Conservation (phyloP, 2,113 vertebrate species). For the Pteronura brasiliensis region DNA sequence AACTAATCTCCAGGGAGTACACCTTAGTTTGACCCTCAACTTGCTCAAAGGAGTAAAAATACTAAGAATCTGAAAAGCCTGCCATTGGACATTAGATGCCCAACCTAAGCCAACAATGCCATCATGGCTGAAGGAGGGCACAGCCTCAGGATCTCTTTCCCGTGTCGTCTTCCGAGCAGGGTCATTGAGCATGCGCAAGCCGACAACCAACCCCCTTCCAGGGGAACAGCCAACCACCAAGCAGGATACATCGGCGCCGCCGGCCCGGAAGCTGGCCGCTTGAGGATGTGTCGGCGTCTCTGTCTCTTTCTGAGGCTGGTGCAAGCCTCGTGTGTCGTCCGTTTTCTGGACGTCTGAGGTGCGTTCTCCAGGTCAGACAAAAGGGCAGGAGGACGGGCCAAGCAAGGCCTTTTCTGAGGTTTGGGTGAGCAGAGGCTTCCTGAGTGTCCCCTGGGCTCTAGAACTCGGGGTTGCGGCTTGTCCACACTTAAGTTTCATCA, state of each 20-base stretch:
- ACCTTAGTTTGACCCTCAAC: background rate
- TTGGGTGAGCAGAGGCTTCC: background rate
- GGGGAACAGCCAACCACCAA: background rate
- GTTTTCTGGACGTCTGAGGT: too few species aligned
- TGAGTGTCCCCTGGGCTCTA: background rate
- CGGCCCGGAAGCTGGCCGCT: rapidly evolving
- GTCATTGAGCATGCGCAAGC: background rate
- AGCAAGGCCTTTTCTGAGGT: background rate
- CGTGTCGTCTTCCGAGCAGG: background rate
- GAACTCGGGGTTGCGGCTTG: background rate
- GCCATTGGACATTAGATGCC: background rate
- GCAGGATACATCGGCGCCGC: background rate
- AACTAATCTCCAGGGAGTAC: background rate
- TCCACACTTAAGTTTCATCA: background rate
- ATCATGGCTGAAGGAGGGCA: too few species aligned
- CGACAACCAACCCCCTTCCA: background rate
- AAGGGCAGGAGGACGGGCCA: background rate
- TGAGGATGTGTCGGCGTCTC: rapidly evolving
- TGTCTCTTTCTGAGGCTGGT: rapidly evolving
- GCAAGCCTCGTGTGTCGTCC: rapidly evolving
- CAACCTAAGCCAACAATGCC: background rate
- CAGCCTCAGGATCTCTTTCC: too few species aligned
- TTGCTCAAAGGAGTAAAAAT: background rate
- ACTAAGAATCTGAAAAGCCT: background rate
- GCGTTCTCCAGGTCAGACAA: background rate